A percentile compares a stretch with the other conserved stretches of the same genome.
phyloP scores from a whole-genome alignment of 2,113 vertebrate species.

The Pseudorasbora parva region DNA sequence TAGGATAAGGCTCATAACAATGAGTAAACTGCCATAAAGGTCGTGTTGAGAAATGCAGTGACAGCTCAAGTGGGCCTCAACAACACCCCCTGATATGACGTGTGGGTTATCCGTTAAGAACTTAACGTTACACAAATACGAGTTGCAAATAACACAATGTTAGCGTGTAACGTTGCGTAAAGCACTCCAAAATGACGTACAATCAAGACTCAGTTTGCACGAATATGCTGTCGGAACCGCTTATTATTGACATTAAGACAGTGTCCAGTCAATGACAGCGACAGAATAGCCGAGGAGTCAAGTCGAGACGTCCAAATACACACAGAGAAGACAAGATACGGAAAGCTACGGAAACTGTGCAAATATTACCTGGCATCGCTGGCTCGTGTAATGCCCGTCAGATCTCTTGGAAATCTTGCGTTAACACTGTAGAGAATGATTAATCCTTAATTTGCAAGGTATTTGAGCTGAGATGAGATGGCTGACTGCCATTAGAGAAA shows the following conservation, averaged over 20 bases:
- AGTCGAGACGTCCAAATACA: constrained; percentile 10
- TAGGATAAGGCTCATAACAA: not conserved
- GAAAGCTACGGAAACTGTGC: not conserved
- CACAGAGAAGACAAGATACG: not conserved
- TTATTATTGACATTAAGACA: not conserved
- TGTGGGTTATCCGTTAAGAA: not conserved
- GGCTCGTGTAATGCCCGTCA: not conserved
- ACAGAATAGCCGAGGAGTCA: not conserved
- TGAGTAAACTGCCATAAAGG: not conserved
- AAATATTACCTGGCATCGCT: constrained; percentile 58
- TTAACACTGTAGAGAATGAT: constrained; percentile 33
- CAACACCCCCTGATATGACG: not conserved
- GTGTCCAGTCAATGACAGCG: not conserved
- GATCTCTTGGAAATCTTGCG: constrained; percentile 1
- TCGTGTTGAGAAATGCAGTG: not conserved
- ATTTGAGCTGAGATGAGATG: constrained; percentile 32
- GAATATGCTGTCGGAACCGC: not conserved
- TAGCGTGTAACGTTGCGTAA: not conserved
- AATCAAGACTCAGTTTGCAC: not conserved
- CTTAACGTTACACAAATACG: not conserved
- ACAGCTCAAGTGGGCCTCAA: not conserved
- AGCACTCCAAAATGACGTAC: not conserved
- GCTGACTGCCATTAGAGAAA: constrained; percentile 54
- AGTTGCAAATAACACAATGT: not conserved
- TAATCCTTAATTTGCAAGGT: constrained; percentile 43